phyloP scores from a whole-genome alignment of 2,113 vertebrate species.

The Coptodon bakossiorum region DNA sequence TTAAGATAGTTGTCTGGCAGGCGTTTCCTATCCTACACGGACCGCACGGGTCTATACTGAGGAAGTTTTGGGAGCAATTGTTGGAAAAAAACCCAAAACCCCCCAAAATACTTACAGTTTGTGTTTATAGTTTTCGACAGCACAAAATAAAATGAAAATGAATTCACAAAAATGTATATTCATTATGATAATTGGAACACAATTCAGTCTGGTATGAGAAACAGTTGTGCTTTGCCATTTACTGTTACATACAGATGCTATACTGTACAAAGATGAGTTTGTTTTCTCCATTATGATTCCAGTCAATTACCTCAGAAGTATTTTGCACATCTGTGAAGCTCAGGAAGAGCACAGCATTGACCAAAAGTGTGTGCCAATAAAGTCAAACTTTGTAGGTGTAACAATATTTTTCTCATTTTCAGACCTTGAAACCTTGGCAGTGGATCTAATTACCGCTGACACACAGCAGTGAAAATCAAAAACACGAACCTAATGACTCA shows the following conservation, averaged over 20 bases:
- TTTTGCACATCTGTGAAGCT: neutral
- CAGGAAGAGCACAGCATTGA: neutral
- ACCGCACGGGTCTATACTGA: neutral
- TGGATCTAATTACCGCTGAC: neutral
- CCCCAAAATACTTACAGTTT: too few species aligned
- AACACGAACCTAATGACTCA: neutral
- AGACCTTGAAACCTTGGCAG: neutral
- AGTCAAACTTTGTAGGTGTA: neutral
- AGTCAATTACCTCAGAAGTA: neutral
- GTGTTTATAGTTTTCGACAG: too few species aligned
- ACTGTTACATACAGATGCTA: neutral
- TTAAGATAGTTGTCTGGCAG: fast-evolving
- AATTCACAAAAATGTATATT: too few species aligned
- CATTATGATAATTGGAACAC: neutral
- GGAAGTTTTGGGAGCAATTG: neutral
- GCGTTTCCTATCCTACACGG: neutral
- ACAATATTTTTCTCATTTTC: neutral
- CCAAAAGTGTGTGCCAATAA: neutral
- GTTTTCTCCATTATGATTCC: neutral
- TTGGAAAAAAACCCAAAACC: fast-evolving
- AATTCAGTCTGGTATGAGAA: neutral
- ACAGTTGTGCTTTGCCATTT: neutral
- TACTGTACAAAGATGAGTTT: neutral
- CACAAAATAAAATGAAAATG: too few species aligned
- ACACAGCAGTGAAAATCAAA: neutral